Percentiles rank a stretch among this genome's conserved stretches.
Conservation (phyloP, 2,797 vertebrate species). For the Poeciliopsis turneri region DNA sequence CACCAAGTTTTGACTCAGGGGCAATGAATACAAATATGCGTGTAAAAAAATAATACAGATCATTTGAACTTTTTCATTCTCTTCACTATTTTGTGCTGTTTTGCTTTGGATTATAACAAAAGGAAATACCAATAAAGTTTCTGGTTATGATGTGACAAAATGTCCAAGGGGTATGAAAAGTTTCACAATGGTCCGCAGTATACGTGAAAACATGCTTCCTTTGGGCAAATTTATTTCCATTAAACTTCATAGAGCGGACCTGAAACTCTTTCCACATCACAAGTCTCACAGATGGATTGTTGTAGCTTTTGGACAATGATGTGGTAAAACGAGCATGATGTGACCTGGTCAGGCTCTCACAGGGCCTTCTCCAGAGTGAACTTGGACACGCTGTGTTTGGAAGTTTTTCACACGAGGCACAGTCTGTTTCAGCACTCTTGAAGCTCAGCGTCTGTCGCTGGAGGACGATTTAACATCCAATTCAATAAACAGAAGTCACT, state of each 20-base stretch:
- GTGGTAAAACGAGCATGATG: constrained; percentile 37
- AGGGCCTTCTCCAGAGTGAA: constrained; percentile 57
- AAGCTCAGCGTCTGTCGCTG: constrained; percentile 52
- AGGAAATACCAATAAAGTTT: background rate
- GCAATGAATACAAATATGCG: background rate
- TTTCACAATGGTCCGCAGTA: background rate
- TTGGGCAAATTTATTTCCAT: constrained; percentile 34
- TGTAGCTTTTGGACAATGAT: constrained; percentile 61
- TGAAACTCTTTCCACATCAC: constrained; percentile 32
- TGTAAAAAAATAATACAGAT: background rate
- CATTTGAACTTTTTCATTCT: background rate
- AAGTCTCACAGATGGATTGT: constrained; percentile 42
- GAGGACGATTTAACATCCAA: constrained; percentile 70
- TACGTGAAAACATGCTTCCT: background rate
- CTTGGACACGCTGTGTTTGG: constrained; percentile 66
- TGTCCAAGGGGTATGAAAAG: background rate
- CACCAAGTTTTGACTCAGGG: background rate
- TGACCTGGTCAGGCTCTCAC: constrained; percentile 66
- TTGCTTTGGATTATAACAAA: background rate
- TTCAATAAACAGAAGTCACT: constrained; percentile 71
- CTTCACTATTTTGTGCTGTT: background rate
- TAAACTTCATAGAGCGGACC: constrained; percentile 26
- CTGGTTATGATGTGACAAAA: background rate
- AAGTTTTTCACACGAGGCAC: constrained; percentile 64
- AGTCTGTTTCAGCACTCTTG: constrained; percentile 69